These are phyloP conservation scores for Oryzaephilus surinamensis DNA, from an alignment of 1,140 invertebrate species.

Conservation along the genomic window DNA sequence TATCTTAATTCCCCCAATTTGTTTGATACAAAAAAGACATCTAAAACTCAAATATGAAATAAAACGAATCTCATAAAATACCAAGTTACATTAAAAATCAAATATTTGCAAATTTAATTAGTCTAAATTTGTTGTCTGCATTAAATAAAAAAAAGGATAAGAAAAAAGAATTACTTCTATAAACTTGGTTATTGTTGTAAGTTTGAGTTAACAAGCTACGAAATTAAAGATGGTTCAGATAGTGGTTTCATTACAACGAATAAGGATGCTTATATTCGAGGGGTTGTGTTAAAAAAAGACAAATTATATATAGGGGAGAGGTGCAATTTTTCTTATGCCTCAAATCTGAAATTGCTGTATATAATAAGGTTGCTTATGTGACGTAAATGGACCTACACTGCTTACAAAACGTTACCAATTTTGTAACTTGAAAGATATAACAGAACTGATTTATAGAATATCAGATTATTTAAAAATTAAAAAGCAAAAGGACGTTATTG, in stretches of 20 bases:
- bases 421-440: no score
- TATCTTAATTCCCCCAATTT: background rate
- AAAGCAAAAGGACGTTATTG: no score
- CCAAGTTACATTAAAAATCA: background rate
- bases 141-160: background rate
- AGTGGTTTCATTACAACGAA: slow-evolving; percentile 18
- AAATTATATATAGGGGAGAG: slow-evolving; percentile 16
- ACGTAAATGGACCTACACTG: slow-evolving; percentile 23
- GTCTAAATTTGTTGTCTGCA: background rate
- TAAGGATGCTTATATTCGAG: slow-evolving; percentile 2
- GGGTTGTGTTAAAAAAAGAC: slow-evolving; percentile 5
- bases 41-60: background rate
- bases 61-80: background rate
- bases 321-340: slow-evolving; percentile 27
- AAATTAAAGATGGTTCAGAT: slow-evolving; percentile 28
- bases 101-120: no score
- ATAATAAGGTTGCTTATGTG: slow-evolving; percentile 27
- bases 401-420: no score
- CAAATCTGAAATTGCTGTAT: slow-evolving; percentile 29
- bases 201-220: slow-evolving; percentile 28
- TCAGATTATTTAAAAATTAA: no score
- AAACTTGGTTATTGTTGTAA: slow-evolving; percentile 26
- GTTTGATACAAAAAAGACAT: background rate
- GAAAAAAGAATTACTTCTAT: slow-evolving; percentile 23
- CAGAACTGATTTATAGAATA: no score